phyloP scores from a whole-genome alignment of 2,888 invertebrate species.

The Eilema griseolum region DNA sequence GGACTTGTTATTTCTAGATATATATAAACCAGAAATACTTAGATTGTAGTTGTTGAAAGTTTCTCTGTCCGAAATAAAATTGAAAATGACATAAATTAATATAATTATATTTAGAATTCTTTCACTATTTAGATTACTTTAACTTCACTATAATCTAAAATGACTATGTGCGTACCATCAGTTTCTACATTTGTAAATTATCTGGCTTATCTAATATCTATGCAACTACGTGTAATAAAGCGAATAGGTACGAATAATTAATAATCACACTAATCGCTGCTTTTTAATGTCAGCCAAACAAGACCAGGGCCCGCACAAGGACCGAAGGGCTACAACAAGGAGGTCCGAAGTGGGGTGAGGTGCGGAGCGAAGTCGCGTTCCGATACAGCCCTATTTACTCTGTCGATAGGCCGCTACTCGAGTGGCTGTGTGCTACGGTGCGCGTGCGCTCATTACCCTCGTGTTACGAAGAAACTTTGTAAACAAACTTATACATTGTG shows the following conservation, averaged over 20 bases:
- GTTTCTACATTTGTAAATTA: neutral
- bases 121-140: neutral
- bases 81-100: neutral
- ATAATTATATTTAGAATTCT: neutral
- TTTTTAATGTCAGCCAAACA: constrained; percentile 1
- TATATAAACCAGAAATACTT: too few species aligned
- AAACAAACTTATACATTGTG: constrained; percentile 60
- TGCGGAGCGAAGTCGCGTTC: constrained; percentile 64
- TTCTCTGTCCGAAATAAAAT: too few species aligned
- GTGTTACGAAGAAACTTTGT: constrained; percentile 53
- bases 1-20: too few species aligned
- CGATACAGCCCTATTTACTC: constrained; percentile 66
- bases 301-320: constrained; percentile 40
- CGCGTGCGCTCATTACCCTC: constrained; percentile 50
- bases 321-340: constrained; percentile 52
- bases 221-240: neutral
- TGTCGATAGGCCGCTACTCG: constrained; percentile 72
- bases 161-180: neutral
- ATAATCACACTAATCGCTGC: neutral
- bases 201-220: neutral
- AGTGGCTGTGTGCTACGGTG: constrained; percentile 70
- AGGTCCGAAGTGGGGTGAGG: constrained; percentile 61
- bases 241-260: neutral
- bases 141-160: neutral
- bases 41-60: too few species aligned